Evolutionary conservation across 1,140 invertebrate species (phyloP), one percentile per base, ranked within the genome.

Genomic region (Berghia stephanieae): DNA sequence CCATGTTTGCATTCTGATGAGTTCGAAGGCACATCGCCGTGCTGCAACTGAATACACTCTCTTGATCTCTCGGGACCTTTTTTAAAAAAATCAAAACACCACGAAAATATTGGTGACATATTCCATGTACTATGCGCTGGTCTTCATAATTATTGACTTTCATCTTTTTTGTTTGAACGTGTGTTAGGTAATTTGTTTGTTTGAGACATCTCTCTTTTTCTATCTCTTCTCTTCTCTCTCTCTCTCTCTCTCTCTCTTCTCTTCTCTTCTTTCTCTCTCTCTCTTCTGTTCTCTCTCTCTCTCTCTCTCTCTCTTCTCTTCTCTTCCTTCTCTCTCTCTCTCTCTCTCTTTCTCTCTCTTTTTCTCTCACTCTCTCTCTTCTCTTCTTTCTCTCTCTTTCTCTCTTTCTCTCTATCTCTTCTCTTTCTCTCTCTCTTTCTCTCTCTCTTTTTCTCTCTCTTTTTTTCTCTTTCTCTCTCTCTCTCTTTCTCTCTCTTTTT

Each of bases 401-500:
- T 18, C 27, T n/a, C 38, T 3, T 63, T n/a, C 38, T 36, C 38
- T 34, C n/a, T 3, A 36, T 3, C n/a, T 36, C 31, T 31, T 60
- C 21, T 24, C n/a, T 24, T 60, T 60, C 55, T 24, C 27, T 34
- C 8, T 63, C 27, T 27, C 16, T 21, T 63, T 27, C 3, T 31
- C 5, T 63, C 27, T 21, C 38, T 3, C 27, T 36, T n/a, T n/a
- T n/a, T 4, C 38, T 34, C 21, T n/a, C 38, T 3, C 38, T 36
- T 27, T 34, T 63, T 36, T 63, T 34, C 21, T 13, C 38, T n/a
- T 36, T 36, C 21, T 36, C 31, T n/a, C 31, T n/a, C 27, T n/a
- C 31, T 60, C 55, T 60, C 55, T 60, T 31, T 60, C 55, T 60
- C 55, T 60, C 55, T 31, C 55, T 60, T n/a, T n/a, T n/a, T n/a